These are phyloP conservation scores for Timema podura DNA, from an alignment of 2,888 invertebrate species.

Conservation along the genomic window DNA sequence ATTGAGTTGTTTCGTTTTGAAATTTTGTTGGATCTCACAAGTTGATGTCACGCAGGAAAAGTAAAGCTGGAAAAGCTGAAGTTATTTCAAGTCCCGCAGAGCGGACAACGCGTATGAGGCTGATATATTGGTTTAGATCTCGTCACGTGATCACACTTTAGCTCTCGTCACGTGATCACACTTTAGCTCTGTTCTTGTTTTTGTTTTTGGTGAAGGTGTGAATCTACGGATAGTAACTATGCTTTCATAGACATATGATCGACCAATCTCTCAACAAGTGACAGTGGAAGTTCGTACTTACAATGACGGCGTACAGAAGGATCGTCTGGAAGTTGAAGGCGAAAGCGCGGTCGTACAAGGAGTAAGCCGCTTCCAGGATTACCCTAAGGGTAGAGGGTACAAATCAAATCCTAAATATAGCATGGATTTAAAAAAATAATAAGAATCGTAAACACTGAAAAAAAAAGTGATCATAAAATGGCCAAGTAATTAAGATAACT, in stretches of 20 bases:
- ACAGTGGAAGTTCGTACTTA: constrained; percentile 23
- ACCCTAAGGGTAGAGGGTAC: constrained; percentile 36
- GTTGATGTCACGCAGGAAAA: no score
- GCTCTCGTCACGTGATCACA: no score
- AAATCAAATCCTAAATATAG: not conserved
- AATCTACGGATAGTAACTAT: no score
- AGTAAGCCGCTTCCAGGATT: constrained; percentile 59
- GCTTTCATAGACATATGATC: not conserved
- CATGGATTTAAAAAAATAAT: not conserved
- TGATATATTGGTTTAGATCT: no score
- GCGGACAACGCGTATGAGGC: no score
- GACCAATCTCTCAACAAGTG: not conserved
- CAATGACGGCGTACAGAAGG: constrained; percentile 51
- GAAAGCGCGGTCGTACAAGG: constrained; percentile 56
- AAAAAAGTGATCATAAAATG: not conserved
- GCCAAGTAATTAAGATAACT: constrained; percentile 2
- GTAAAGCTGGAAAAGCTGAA: no score
- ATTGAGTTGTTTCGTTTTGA: no score
- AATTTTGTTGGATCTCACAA: no score
- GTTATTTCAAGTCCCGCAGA: no score
- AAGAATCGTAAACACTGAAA: not conserved
- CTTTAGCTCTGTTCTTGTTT: no score
- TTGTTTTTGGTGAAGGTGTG: no score
- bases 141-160: no score
- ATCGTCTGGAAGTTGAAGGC: constrained; percentile 58